These are phyloP conservation scores for Listrodromus nycthemerus DNA, from an alignment of 2,888 invertebrate genomes.

Conservation along the genomic window DNA sequence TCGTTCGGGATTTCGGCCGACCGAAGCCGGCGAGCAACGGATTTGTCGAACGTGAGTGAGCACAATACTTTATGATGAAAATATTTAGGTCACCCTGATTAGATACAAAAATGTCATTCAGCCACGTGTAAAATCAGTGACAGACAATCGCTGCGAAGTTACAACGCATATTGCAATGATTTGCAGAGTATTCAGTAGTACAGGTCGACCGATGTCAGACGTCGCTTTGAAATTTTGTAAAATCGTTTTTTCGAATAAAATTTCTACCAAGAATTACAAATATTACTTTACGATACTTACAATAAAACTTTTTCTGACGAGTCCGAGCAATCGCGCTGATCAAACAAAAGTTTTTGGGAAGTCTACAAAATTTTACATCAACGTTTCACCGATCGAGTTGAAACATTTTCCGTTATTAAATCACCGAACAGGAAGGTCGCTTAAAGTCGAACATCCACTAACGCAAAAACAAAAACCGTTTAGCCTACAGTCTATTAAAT, in stretches of 20 bases:
- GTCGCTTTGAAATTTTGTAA: not conserved
- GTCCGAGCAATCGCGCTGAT: too few species aligned
- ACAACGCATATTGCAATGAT: not conserved
- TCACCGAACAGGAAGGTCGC: not conserved
- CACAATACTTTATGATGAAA: slow-evolving; percentile 41
- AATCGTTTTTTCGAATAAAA: too few species aligned
- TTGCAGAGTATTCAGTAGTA: slow-evolving; percentile 2
- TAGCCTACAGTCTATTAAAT: not conserved
- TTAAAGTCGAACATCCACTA: not conserved
- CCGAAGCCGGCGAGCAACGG: slow-evolving; percentile 43
- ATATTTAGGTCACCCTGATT: slow-evolving; percentile 26
- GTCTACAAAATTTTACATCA: too few species aligned
- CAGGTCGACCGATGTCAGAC: not conserved
- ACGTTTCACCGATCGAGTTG: too few species aligned
- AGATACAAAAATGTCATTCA: slow-evolving; percentile 3
- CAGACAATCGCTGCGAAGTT: not conserved
- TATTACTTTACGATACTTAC: too few species aligned
- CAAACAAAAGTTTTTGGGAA: too few species aligned
- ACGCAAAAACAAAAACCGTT: not conserved
- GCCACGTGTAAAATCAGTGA: not conserved
- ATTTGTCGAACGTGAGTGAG: slow-evolving; percentile 38
- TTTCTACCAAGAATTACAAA: too few species aligned
- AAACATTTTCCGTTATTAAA: too few species aligned
- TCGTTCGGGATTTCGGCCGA: slow-evolving; percentile 50
- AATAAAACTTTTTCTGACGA: too few species aligned